phyloP scores from a whole-genome alignment of 2,113 vertebrate genomes.

The Corapipo altera region DNA sequence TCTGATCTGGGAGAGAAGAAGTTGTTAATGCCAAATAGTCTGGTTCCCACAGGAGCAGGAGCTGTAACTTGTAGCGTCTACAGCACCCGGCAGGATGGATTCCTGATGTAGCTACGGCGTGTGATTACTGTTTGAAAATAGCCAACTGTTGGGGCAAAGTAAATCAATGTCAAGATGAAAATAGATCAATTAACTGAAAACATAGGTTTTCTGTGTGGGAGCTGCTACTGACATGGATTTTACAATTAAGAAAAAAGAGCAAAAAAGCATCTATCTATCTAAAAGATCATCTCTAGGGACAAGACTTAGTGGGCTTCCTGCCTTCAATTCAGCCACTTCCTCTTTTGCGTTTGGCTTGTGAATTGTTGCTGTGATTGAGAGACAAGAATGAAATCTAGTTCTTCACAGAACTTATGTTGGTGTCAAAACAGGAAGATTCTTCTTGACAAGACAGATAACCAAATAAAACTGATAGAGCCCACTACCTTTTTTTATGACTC shows the following conservation, averaged over 20 bases:
- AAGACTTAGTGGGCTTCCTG: not conserved
- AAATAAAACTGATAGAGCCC: not conserved
- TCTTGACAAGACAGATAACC: not conserved
- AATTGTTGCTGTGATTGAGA: slow-evolving; percentile 25
- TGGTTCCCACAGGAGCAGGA: not conserved
- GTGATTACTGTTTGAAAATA: not conserved
- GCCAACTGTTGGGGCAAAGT: not conserved
- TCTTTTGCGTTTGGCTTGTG: slow-evolving; percentile 16
- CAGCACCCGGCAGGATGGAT: not conserved
- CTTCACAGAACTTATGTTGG: not conserved
- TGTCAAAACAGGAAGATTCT: not conserved
- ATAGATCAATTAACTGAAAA: not conserved
- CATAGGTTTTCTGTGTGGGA: not conserved
- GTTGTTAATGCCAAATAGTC: not conserved
- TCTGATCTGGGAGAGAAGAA: not conserved
- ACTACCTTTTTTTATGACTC: not conserved
- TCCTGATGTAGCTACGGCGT: not conserved
- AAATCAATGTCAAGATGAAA: not conserved
- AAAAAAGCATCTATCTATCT: not conserved
- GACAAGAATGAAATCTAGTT: not conserved
- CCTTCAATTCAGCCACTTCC: not conserved
- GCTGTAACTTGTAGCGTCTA: not conserved
- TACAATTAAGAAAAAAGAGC: not conserved
- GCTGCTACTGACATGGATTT: not conserved
- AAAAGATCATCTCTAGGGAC: not conserved